Base-by-base conservation (phyloP, 2,888 invertebrate genomes). In the Hirudinaria manillensis region DNA sequence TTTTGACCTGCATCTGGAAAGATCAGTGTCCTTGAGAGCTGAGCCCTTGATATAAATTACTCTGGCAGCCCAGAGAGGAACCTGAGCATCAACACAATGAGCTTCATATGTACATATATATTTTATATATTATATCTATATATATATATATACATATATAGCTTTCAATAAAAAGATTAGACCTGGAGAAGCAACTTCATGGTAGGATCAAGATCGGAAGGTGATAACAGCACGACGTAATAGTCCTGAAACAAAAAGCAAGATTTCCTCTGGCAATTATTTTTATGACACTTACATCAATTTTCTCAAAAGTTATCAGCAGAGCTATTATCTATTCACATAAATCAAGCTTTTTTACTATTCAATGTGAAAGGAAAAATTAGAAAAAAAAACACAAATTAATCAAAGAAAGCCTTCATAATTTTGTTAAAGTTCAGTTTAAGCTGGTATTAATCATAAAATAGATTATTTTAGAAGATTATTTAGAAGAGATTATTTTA, bases 41-140 rank as follows among this genome's bases (percentile, higher is more conserved):
- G 97, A 96, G 55, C 97, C 97, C 87, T 96, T 91, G 80, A 95
- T 93, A 86, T 95, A 98, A 84, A 97, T 95, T 75, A 98, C 97
- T 79, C 97, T 88, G 85, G 95, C 94, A 19, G 95, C 94, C 97
- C 97, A 97, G 82, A 96, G 93, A 13, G 97, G 97, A 79, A 89
- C 88, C 56, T 72, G 27, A 29, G 36, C n/a, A 68, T 16, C 13
- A 45, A 45, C 10, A 45, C 13, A 45, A 45, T 45, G 13, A 45
- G 45, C 10, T 45, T 45, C 45, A 45, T 45, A 16, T 10, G 16
- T 45, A 16, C 13, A n/a, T n/a, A n/a, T n/a, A n/a, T n/a, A n/a
- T n/a, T n/a, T n/a, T n/a, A n/a, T n/a, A n/a, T n/a, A n/a, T n/a
- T n/a, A n/a, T n/a, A n/a, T n/a, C n/a, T n/a, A n/a, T n/a, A n/a